Base-by-base conservation (phyloP, 2,888 invertebrate species). In the Thecocarcelia acutangulata region DNA sequence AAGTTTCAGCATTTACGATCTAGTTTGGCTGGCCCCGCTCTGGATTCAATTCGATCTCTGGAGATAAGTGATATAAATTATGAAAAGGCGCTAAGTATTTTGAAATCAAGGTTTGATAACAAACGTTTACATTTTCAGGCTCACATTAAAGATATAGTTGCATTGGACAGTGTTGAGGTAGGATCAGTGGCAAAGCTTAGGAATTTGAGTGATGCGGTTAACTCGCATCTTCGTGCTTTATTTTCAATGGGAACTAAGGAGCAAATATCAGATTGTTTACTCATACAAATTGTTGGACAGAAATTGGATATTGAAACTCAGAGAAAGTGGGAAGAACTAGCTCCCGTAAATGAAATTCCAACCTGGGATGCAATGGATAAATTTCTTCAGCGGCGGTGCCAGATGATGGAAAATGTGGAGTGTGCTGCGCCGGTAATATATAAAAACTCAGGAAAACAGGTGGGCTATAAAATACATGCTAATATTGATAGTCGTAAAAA, bases 1-100 rank as follows among this genome's bases (percentile, higher is more conserved):
- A 83, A 82, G 50, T 72, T 81, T 58, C 80, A 83, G 59, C 63
- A 82, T 17, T 24, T 84, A 19, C 17, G 78, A 70, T 82, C 24
- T 21, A 44, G 42, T 44, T 61, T 42, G 44, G 44, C 24, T 61
- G 15, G 58, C 12, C 40, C 19, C 0, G 37, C 19, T 12, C 33
- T 56, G 44, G 76, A 84, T 46, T 54, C 80, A 0, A 75, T 84
- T 68, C 52, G 19, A 12, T 84, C 80, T 6, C 61, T 79, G 50
- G 74, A 83, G 21, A 50, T 81, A 13, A 79, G 46, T 40, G 83
- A 83, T 5, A 19, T 46, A 52, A 84, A 80, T 58, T 83, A 83
- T 42, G 66, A 83, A 8, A 83, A 77, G 40, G 78, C 84, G 44
- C 42, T 5, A n/a, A 56, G 11, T 21, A 13, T 42, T 12, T 42